These are phyloP conservation scores for Fabriciana adippe DNA, from an alignment of 2,888 invertebrate genomes.

Conservation along the genomic window DNA sequence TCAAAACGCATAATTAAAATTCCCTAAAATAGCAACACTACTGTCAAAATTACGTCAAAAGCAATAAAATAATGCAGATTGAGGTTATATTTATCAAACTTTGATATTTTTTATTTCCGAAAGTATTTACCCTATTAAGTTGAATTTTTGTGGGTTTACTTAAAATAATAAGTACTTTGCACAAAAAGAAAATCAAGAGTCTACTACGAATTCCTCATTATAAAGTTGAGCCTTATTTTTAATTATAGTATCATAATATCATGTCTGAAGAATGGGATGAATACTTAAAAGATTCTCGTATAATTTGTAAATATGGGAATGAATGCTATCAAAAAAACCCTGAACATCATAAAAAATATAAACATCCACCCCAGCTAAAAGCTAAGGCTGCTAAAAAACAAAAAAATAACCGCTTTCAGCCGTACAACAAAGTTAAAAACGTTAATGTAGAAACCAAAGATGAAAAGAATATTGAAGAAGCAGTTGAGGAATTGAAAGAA, in stretches of 20 bases:
- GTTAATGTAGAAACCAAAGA: conserved; percentile 7
- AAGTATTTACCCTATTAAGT: too few relatives aligned
- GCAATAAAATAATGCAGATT: too few relatives aligned
- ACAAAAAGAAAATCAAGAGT: too few relatives aligned
- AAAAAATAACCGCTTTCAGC: conserved; percentile 50
- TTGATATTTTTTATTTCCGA: too few relatives aligned
- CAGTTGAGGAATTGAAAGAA: conserved; percentile 6
- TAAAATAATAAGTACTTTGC: too few relatives aligned
- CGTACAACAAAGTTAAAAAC: conserved; percentile 46
- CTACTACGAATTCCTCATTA: too few relatives aligned
- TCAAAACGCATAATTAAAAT: too few relatives aligned
- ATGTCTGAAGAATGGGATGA: conserved; percentile 70
- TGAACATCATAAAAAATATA: conserved; percentile 87
- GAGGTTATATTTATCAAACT: too few relatives aligned
- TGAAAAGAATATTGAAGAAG: conserved; percentile 2
- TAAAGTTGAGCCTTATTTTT: too few relatives aligned
- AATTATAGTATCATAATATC: conserved; percentile 19
- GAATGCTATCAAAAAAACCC: conserved; percentile 93
- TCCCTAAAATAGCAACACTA: too few relatives aligned
- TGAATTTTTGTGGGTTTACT: too few relatives aligned
- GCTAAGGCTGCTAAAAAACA: conserved; percentile 45
- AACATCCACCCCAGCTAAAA: conserved; percentile 84
- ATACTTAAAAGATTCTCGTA: conserved; percentile 72
- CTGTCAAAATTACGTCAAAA: too few relatives aligned
- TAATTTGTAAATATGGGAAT: conserved; percentile 88